Evolutionary conservation across 2,113 vertebrate species (phyloP), one percentile per base, ranked within the genome.

Genomic region (Myiagra hebetior): DNA sequence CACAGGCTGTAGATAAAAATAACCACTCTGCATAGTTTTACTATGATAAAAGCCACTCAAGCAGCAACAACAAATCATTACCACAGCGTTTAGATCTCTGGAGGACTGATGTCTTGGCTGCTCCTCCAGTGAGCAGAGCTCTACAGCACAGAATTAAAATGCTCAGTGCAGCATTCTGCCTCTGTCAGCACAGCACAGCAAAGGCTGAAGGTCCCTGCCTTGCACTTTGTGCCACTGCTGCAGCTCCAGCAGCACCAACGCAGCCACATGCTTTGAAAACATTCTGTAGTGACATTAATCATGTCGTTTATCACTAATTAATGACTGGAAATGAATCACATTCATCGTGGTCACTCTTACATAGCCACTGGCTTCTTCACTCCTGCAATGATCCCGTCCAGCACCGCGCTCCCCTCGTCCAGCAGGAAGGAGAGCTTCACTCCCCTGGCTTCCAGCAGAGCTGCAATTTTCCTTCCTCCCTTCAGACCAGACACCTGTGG

Each of bases 311-410:
- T 46, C 63, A 21, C 68, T 72, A n/a, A 81, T 70, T n/a, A 77
- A 70, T 23, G 33, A 15, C 1, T 69, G 59, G 4, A 73, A 85
- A 75, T 13, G 1, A 23, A 72, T 37, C 28, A 6, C 5, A 33
- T 27, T 16, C 30, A 27, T 15, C 65, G 27, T 1, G 28, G 16
- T 24, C 39, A 72, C 39, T 28, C 68, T 82, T 93, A 99, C 99
- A 99, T 41, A 39, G 99, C 99, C 77, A 98, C 98, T 20, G 99
- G 99, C 64, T 98, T 98, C 22, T 98, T 42, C 64, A 99, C 62
- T 26, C 85, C 98, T 5, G 92, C 75, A 56, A 99, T 59, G 83
- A 99, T 67, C 28, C 98, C 98, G 12, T 99, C 98, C 4, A 97
- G 2, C 39, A 99, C 87, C 1, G 97, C 97, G 10, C 98, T 96